Percentiles rank a stretch among this genome's conserved stretches.
phyloP scores from a whole-genome alignment of 2,888 invertebrate genomes.

The Dynastes grantii region DNA sequence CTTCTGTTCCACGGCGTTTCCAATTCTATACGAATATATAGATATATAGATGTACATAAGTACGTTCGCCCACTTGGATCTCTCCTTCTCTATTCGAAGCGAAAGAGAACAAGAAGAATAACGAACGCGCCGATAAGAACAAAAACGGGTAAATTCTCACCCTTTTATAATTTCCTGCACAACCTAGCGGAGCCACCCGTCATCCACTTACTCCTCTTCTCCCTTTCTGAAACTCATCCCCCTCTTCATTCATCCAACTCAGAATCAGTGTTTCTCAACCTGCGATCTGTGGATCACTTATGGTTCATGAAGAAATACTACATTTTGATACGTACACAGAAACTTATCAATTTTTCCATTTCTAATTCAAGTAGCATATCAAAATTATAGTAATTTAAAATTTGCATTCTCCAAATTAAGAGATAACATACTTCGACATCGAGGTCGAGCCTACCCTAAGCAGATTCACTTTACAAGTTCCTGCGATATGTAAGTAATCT shows the following conservation, averaged over 20 bases:
- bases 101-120: slow-evolving; percentile 55
- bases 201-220: neutral
- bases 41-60: neutral
- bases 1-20: slow-evolving; percentile 44
- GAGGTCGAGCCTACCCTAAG: too few species aligned
- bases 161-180: slow-evolving; percentile 50
- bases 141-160: slow-evolving; percentile 52
- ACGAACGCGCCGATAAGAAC: slow-evolving; percentile 59
- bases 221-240: slow-evolving; percentile 18
- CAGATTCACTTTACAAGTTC: too few species aligned
- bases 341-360: too few species aligned
- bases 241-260: slow-evolving; percentile 27
- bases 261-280: slow-evolving; percentile 16
- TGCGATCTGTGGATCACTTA: neutral
- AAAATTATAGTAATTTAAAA: too few species aligned
- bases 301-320: neutral
- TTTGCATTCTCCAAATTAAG: too few species aligned
- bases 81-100: slow-evolving; percentile 32
- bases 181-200: slow-evolving; percentile 34
- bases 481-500: too few species aligned
- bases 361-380: too few species aligned
- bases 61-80: slow-evolving; percentile 22
- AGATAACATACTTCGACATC: too few species aligned
- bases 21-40: slow-evolving; percentile 14
- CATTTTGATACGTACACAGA: too few species aligned